Base-by-base conservation (phyloP, 2,888 invertebrate genomes). In the Macrosoma leucophasiata region DNA sequence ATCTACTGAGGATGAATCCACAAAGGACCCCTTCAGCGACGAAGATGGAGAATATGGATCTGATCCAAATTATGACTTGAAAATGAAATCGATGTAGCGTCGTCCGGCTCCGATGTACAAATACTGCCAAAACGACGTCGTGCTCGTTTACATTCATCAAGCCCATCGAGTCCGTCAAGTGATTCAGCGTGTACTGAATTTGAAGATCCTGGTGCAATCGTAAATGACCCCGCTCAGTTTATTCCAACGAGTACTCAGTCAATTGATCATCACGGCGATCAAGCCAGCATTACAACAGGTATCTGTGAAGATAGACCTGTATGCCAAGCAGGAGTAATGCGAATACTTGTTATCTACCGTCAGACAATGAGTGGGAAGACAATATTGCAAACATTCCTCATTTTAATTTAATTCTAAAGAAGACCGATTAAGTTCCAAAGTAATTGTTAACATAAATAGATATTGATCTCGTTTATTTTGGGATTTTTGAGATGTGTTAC, bases 1-100 rank as follows among this genome's bases (percentile, higher is more conserved):
- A 13, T 34, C 34, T 18, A 14, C 24, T 14, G 34, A 12, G 13
- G 34, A 34, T 12, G 24, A 13, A 19, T 18, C 19, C 10, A 4
- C 27, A 29, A 9, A 17, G 28, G 34, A 34, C 29, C n/a, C n/a
- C n/a, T n/a, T n/a, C n/a, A 34, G 34, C 13, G 29, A 34, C 24
- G 10, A 11, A 27, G 34, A 34, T 15, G 29, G 34, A 28, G 34
- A 34, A 17, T 17, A 34, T 13, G 29, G 29, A 13, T 34, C 34
- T 27, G 34, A 34, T 29, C 28, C 23, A 24, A 34, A 29, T 34
- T 34, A 18, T 21, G 24, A 34, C 23, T 20, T 29, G 27, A 27
- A 27, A 27, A 27, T 11, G 21, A 29, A 11, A 13, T 28, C 17
- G 29, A 34, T 23, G 29, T 18, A 13, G 19, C 18, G 18, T 20